Base-by-base conservation (phyloP, 2,113 vertebrate genomes). In the Empidonax alnorum region DNA sequence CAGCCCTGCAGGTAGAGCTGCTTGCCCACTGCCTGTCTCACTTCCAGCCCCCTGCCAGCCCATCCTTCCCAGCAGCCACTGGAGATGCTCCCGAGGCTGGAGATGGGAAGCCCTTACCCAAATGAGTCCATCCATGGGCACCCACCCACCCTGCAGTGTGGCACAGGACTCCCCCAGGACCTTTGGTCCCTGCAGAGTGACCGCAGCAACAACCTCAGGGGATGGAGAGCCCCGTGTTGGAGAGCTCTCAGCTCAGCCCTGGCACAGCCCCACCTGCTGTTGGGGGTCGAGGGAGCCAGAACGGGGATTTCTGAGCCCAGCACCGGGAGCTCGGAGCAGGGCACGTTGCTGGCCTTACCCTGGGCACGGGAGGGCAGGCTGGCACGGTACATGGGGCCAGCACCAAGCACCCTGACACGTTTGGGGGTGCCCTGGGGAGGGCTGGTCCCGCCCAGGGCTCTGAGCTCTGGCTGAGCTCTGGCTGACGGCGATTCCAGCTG, bases 271-370 rank as follows among this genome's bases (percentile, higher is more conserved):
- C 14, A 6, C 14, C 46, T 1, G 23, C 30, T 18, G 11, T 3
- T 1, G 31, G n/a, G 7, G 44, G 37, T 7, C 7, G 11, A 2
- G 3, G n/a, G 37, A 18, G 14, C 19, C 3, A 8, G 37, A 9
- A 4, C 6, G 0, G 23, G 12, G 23, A 33, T 2, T 3, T 1
- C 41, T 1, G 21, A 69, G 39, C 50, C 17, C 31, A 6, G 4
- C 4, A 7, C 10, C 3, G 0, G 8, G 20, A 18, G 6, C 19
- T 5, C 2, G 4, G 41, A 6, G 24, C 35, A 15, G 49, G 52
- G 62, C 16, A 11, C 2, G 1, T 4, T 5, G 18, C 5, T 7
- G 6, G 52, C 35, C 44, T 3, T 3, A 42, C 3, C 56, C 35
- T 5, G 52, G 76, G 8, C 44, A 18, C 18, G 15, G 68, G 68